phyloP scores from a whole-genome alignment of 2,797 vertebrate genomes.

The Pogonophryne albipinna region DNA sequence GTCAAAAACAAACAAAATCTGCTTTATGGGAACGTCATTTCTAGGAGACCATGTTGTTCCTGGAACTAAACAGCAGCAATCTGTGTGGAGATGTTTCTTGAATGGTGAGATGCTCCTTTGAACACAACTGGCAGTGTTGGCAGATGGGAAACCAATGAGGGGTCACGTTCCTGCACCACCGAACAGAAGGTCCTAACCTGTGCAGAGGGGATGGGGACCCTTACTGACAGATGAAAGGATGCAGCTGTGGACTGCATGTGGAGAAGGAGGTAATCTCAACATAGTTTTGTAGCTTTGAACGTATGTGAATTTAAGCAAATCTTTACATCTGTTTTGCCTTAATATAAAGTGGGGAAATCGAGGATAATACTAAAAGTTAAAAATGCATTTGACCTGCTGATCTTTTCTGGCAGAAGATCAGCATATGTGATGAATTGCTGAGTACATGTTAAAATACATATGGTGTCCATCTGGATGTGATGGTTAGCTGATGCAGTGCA shows the following conservation, averaged over 20 bases:
- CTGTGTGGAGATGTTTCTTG: background rate
- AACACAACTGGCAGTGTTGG: background rate
- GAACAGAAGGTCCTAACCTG: background rate
- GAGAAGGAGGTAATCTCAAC: background rate
- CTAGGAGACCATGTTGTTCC: too few relatives aligned
- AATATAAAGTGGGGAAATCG: background rate
- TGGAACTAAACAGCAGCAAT: background rate
- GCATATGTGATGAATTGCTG: conserved; percentile 27
- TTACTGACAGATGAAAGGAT: background rate
- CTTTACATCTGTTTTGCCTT: background rate
- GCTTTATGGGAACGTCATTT: too few relatives aligned
- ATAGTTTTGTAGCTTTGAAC: background rate
- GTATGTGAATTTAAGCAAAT: background rate
- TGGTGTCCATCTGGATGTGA: conserved; percentile 50
- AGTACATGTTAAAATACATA: conserved; percentile 4
- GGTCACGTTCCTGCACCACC: background rate
- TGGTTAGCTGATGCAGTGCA: conserved; percentile 26
- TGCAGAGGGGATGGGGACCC: background rate
- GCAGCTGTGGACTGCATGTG: background rate
- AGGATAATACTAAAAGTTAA: background rate
- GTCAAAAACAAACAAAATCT: too few relatives aligned
- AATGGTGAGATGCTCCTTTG: too few relatives aligned
- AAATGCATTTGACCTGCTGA: conserved; percentile 10
- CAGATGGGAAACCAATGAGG: conserved; percentile 5
- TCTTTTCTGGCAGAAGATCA: background rate